Conservation (phyloP, 2,113 vertebrate genomes). For the Manacus vitellinus region DNA sequence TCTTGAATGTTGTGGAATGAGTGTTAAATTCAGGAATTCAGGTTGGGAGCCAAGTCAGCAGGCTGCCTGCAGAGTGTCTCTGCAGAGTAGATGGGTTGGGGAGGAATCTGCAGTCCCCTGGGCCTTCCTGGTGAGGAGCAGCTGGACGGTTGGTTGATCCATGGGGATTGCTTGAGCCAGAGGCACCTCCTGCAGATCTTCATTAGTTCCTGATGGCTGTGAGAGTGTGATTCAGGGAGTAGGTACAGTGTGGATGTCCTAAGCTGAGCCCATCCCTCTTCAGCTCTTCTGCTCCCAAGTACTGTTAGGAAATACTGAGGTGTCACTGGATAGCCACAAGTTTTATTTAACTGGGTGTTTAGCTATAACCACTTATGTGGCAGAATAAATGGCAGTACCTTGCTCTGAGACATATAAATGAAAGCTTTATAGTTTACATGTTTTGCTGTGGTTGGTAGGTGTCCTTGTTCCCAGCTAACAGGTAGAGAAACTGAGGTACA, state of each 20-base stretch:
- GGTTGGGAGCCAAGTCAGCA: background rate
- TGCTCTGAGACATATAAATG: background rate
- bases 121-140: background rate
- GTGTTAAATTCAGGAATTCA: conserved; percentile 33
- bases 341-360: background rate
- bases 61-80: conserved; percentile 1
- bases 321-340: rapidly evolving
- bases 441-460: background rate
- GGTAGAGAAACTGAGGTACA: background rate
- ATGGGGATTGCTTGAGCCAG: background rate
- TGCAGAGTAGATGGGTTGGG: background rate
- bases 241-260: background rate
- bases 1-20: conserved; percentile 1
- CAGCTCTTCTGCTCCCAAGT: background rate
- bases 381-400: background rate
- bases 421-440: background rate
- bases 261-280: background rate
- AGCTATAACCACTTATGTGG: background rate
- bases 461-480: background rate
- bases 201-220: background rate
- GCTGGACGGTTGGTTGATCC: background rate
- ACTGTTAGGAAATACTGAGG: background rate
- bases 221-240: background rate
- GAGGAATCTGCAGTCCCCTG: background rate
- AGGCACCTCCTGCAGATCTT: background rate